Evolutionary conservation across 2,797 vertebrate species (phyloP).

Genomic region (Clamator glandarius): DNA sequence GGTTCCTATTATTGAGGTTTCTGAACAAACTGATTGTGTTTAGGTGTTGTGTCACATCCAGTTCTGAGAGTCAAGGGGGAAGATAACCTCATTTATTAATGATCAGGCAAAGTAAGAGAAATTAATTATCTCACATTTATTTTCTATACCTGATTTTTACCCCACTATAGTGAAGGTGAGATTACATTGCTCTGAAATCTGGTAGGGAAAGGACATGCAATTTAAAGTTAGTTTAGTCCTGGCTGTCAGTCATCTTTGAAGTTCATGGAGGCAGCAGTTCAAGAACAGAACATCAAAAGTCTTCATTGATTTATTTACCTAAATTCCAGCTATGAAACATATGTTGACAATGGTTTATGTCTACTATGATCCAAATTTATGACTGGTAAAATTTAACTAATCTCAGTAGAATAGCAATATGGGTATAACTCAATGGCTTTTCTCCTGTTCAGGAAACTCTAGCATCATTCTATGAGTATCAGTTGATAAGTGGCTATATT

Average conservation of each 20-base stretch:
- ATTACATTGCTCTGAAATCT: conserved; percentile 12
- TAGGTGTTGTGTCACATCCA: conserved; percentile 62
- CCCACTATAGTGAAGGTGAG: not conserved
- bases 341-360: not conserved
- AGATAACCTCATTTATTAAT: conserved; percentile 70
- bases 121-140: conserved; percentile 55
- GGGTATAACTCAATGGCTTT: not conserved
- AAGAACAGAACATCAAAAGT: not conserved
- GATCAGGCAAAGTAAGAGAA: conserved; percentile 55
- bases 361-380: not conserved
- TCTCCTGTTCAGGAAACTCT: not conserved
- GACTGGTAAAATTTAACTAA: not conserved
- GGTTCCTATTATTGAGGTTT: conserved; percentile 61
- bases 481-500: not conserved
- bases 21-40: conserved; percentile 59
- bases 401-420: not conserved
- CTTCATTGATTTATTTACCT: not conserved
- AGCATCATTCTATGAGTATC: not conserved
- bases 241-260: not conserved
- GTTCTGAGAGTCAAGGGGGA: conserved; percentile 58
- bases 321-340: not conserved
- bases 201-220: not conserved
- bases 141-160: conserved; percentile 23
- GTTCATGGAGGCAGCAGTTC: not conserved
- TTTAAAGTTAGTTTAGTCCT: not conserved